Evolutionary conservation across 2,888 invertebrate species (phyloP), one percentile per base, ranked within the genome.

Genomic region (Dynastes hyllus): DNA sequence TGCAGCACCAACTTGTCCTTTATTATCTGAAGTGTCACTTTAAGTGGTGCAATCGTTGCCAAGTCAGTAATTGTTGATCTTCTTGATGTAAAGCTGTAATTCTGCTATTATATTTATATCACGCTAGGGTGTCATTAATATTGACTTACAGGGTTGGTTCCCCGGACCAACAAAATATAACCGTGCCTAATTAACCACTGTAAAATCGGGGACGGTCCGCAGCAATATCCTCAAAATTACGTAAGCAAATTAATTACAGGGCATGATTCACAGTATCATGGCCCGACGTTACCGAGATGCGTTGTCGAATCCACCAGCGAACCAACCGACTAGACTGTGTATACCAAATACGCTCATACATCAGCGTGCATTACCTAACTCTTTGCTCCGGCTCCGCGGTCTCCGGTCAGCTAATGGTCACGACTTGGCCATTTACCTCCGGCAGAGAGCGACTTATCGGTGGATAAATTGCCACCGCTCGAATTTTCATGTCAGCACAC

Each of bases 391-490:
- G 45, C 27, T 61, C 27, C 70, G 55, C 55, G 84, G 84, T 82
- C 86, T 83, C 84, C 85, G 85, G 84, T 84, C 86, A 87, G 88
- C 90, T 91, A 91, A 91, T 91, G 90, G 91, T 91, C 91, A 91
- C 91, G 91, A 91, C 90, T 90, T 89, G 89, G 88, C 91, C 91
- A 91, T 91, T 91, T 91, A 91, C 91, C 91, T 90, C 91, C 91
- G 90, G 91, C 91, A 89, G 89, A 90, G 91, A 89, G 80, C 71
- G 89, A 90, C 90, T 91, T 91, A 89, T 89, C 89, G 90, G 88
- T 90, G 90, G 88, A 88, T 89, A 88, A 91, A 91, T 91, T 90
- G 90, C 90, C 89, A 89, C 87, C 89, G 90, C 90, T 90, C 90
- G 90, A 89, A 90, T 90, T 90, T 90, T 90, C 90, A 89, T 89